A percentile compares a stretch with the other conserved stretches of the same genome.
Evolutionary conservation across 2,797 vertebrate species (phyloP).

Genomic region (Falco naumanni): DNA sequence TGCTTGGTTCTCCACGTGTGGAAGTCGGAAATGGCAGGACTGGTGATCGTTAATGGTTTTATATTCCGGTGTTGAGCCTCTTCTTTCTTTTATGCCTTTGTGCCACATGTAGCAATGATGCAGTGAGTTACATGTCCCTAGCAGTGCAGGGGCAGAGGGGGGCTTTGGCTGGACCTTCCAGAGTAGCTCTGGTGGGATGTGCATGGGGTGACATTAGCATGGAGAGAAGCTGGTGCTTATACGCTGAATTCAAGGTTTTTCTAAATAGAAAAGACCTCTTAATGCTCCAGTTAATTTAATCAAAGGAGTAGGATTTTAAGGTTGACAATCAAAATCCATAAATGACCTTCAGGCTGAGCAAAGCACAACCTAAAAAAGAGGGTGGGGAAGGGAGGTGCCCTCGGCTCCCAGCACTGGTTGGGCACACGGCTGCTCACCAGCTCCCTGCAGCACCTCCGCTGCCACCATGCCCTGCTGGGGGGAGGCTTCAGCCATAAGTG

Average conservation of each 20-base stretch:
- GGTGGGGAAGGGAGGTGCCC: too few relatives aligned
- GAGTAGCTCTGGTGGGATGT: background rate
- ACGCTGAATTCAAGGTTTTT: background rate
- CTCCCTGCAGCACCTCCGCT: fast-evolving
- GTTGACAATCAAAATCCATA: background rate
- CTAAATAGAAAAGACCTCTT: background rate
- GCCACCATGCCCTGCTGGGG: fast-evolving
- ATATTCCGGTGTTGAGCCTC: fast-evolving
- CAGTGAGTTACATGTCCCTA: background rate
- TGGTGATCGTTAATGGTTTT: background rate
- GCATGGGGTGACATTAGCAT: background rate
- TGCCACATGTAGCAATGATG: background rate
- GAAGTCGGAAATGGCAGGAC: background rate
- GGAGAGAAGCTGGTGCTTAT: background rate
- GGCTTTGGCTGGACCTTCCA: background rate
- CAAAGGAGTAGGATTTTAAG: background rate
- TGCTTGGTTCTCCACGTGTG: fast-evolving
- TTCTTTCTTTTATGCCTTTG: background rate
- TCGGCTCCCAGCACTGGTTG: fast-evolving
- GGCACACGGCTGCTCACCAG: fast-evolving
- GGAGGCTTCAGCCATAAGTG: background rate
- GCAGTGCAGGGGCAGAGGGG: background rate
- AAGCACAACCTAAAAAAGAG: background rate
- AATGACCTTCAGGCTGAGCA: background rate
- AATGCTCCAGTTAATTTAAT: background rate